These are phyloP conservation scores for Battus philenor DNA, from an alignment of 1,140 invertebrate species.

Conservation along the genomic window DNA sequence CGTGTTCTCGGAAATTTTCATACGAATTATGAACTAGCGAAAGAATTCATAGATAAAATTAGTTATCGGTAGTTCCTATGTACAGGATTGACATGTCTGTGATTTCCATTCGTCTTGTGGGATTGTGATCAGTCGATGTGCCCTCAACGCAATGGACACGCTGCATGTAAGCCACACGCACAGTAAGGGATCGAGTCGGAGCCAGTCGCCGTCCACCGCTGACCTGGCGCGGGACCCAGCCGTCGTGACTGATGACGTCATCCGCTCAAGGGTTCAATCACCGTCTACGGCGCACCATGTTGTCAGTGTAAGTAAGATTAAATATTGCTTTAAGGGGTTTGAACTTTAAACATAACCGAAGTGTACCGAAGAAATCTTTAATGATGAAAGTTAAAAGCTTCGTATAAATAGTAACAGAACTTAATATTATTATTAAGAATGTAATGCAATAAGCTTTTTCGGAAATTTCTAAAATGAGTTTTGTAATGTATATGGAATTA, in stretches of 20 bases:
- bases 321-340: too few relatives aligned
- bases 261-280: conserved; percentile 60
- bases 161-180: conserved; percentile 56
- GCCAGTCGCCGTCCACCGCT: conserved; percentile 65
- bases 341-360: too few relatives aligned
- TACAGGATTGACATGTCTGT: conserved; percentile 10
- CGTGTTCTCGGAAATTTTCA: not conserved
- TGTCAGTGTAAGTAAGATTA: conserved; percentile 38
- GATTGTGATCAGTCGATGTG: conserved; percentile 1
- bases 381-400: too few relatives aligned
- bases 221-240: conserved; percentile 55
- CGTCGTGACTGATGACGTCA: conserved; percentile 62
- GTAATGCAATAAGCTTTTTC: too few relatives aligned
- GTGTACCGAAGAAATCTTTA: too few relatives aligned
- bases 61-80: not conserved
- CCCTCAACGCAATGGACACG: conserved; percentile 44
- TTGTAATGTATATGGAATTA: too few relatives aligned
- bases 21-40: conserved; percentile 1
- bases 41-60: not conserved
- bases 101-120: not conserved
- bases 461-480: too few relatives aligned
- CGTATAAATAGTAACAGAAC: too few relatives aligned
- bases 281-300: conserved; percentile 61
- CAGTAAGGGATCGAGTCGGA: conserved; percentile 62
- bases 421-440: too few relatives aligned